Evolutionary conservation across 2,113 vertebrate genomes (phyloP).

Genomic region (Maylandia zebra): DNA sequence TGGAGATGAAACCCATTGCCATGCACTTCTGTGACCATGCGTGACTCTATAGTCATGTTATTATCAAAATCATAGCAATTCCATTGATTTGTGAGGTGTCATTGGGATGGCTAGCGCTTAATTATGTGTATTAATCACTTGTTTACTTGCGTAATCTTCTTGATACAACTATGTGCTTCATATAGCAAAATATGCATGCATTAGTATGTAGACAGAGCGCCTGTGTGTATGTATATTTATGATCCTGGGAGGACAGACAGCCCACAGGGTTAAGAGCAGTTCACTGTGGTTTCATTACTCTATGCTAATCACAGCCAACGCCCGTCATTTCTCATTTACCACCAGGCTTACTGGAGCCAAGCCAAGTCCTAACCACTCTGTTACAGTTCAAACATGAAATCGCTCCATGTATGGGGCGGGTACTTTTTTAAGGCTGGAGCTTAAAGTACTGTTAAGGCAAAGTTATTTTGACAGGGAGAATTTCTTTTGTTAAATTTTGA

Average conservation of each 20-base stretch:
- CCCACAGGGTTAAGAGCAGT: not conserved
- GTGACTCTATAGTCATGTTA: not conserved
- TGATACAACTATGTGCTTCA: not conserved
- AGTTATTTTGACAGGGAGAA: slow-evolving; percentile 24
- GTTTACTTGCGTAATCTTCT: not conserved
- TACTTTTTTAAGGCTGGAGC: not conserved
- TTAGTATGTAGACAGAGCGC: not conserved
- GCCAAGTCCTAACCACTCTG: slow-evolving; percentile 15
- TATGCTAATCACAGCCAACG: slow-evolving; percentile 44
- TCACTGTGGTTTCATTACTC: slow-evolving; percentile 17
- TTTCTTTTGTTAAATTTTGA: slow-evolving; percentile 9
- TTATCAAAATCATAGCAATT: not conserved
- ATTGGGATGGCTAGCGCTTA: not conserved
- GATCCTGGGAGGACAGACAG: not conserved
- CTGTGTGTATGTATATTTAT: not conserved
- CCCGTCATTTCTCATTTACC: slow-evolving; percentile 23
- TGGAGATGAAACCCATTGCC: not conserved
- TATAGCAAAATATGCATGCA: not conserved
- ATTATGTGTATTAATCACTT: not conserved
- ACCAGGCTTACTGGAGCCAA: not conserved
- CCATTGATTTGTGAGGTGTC: not conserved
- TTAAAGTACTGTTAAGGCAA: slow-evolving; percentile 8
- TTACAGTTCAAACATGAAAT: slow-evolving; percentile 28
- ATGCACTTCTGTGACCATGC: not conserved
- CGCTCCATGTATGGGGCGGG: not conserved